A percentile compares a stretch with the other conserved stretches of the same genome.
Evolutionary conservation across 2,797 vertebrate genomes (phyloP).

Genomic region (Pelochelys cantorii): DNA sequence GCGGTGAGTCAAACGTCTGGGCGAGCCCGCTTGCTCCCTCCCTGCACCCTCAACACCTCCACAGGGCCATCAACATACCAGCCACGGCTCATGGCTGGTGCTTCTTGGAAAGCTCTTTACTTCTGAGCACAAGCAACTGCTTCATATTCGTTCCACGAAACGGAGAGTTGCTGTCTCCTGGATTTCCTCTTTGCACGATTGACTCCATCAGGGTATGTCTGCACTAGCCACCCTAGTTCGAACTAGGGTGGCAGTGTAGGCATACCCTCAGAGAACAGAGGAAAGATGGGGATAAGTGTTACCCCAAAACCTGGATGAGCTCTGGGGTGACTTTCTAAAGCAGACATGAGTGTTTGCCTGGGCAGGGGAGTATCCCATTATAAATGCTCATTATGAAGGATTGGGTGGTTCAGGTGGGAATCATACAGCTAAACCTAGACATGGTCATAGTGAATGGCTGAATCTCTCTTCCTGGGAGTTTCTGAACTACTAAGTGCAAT

Average conservation of each 20-base stretch:
- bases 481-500: not conserved
- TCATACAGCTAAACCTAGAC: not conserved
- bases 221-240: too few species aligned
- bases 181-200: not conserved
- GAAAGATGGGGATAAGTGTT: not conserved
- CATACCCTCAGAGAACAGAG: not conserved
- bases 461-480: not conserved
- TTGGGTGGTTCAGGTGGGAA: not conserved
- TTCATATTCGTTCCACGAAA: not conserved
- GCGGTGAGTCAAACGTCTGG: constrained; percentile 15
- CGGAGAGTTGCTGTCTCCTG: not conserved
- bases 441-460: not conserved
- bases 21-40: not conserved
- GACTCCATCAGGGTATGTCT: too few species aligned
- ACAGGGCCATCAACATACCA: fast-evolving
- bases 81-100: not conserved
- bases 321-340: not conserved
- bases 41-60: not conserved
- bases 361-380: not conserved
- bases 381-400: not conserved
- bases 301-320: fast-evolving
- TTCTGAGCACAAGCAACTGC: not conserved
- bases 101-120: not conserved
- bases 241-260: too few species aligned
- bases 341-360: not conserved